Base-by-base conservation (phyloP, 2,888 invertebrate genomes). In the Dicroscelio sp. region DNA sequence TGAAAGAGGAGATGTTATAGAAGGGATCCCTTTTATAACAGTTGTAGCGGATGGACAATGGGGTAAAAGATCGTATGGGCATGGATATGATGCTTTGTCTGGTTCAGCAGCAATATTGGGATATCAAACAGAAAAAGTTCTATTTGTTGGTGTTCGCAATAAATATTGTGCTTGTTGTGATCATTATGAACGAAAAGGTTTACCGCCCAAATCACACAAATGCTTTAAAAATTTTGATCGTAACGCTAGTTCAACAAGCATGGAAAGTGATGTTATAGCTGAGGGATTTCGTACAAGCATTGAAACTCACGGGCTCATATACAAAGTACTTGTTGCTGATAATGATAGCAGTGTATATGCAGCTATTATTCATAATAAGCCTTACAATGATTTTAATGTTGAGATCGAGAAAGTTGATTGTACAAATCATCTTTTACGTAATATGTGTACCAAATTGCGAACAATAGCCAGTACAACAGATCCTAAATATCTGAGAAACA, bases 201-300 rank as follows among this genome's bases (percentile, higher is more conserved):
- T 52, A 33, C 30, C 14, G 48, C 5, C 23, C 14, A 27, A 27
- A 31, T 31, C 86, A 0, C 84, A 90, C 23, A 23, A 10, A n/a
- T 92, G 91, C 33, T 83, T 31, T 85, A 94, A 93, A 73, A 95
- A 95, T 85, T 95, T 93, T 92, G 88, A 86, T 31, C 92, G 83
- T 0, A 92, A 83, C n/a, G n/a, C n/a, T n/a, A n/a, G n/a, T n/a
- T n/a, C n/a, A n/a, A n/a, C n/a, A n/a, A n/a, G n/a, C n/a, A n/a
- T n/a, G n/a, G n/a, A n/a, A n/a, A n/a, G n/a, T n/a, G n/a, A n/a
- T n/a, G n/a, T n/a, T n/a, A n/a, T 27, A 48, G 71, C 38, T 10
- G 87, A 90, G 87, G 58, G 84, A 20, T 90, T 89, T 20, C 27
- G 27, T 2, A 23, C 52, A 35, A 91, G 80, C 48, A 33, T 85